Conservation (phyloP, 2,888 invertebrate genomes). For the Deilephila porcellus region DNA sequence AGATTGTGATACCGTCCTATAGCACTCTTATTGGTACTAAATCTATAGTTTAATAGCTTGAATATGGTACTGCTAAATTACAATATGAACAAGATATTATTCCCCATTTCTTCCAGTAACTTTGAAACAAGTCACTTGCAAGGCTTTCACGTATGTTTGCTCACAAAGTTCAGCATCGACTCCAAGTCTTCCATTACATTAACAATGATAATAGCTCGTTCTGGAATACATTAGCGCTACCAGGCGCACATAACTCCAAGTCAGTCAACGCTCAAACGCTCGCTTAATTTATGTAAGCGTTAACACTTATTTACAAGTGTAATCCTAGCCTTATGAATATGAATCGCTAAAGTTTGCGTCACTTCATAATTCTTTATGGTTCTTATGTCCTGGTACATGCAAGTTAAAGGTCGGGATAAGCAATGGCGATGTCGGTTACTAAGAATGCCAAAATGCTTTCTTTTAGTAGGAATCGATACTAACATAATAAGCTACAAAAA, state of each 20-base stretch:
- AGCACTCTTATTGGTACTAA: too few species aligned
- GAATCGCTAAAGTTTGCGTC: conserved; percentile 31
- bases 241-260: conserved; percentile 27
- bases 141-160: background rate
- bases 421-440: background rate
- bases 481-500: too few species aligned
- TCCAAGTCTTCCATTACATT: conserved; percentile 4
- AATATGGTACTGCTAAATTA: too few species aligned
- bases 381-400: conserved; percentile 5
- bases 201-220: conserved; percentile 16
- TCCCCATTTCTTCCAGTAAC: background rate
- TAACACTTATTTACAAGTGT: conserved; percentile 42
- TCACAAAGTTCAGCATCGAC: conserved; percentile 1
- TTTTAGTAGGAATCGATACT: too few species aligned
- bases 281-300: conserved; percentile 31
- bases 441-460: too few species aligned
- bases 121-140: background rate
- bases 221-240: conserved; percentile 29
- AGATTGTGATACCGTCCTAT: too few species aligned
- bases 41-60: too few species aligned
- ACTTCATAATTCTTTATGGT: conserved; percentile 24
- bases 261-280: conserved; percentile 28
- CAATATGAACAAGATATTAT: background rate
- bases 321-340: conserved; percentile 46
- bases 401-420: background rate